A percentile compares a stretch with the other conserved stretches of the same genome.
Evolutionary conservation across 2,888 invertebrate species (phyloP).

Genomic region (Hypomecis atomaria): DNA sequence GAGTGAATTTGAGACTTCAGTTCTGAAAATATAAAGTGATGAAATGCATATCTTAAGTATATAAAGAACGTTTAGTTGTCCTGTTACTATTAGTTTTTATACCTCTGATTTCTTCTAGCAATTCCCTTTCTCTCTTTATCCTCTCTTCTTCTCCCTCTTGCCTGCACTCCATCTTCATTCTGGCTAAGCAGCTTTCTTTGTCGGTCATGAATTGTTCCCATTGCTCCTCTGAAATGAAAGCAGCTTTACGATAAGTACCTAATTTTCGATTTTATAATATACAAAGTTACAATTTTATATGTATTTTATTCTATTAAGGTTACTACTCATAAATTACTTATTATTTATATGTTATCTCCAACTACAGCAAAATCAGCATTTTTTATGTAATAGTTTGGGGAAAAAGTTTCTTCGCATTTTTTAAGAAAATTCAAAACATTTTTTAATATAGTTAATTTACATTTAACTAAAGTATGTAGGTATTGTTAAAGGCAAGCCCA

Average conservation of each 20-base stretch:
- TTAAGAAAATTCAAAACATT: too few species aligned
- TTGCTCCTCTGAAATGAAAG: constrained; percentile 81
- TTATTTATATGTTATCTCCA: too few species aligned
- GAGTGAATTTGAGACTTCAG: constrained; percentile 69
- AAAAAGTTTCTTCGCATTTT: too few species aligned
- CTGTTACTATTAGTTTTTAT: not conserved
- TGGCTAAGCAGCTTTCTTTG: constrained; percentile 85
- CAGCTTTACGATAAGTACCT: not conserved
- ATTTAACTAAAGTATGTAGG: too few species aligned
- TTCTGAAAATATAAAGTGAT: constrained; percentile 56
- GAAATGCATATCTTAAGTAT: constrained; percentile 1
- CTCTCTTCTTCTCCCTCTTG: constrained; percentile 81
- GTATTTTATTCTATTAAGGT: not conserved
- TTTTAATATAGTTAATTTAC: too few species aligned
- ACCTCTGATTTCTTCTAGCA: constrained; percentile 78
- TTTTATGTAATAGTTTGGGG: too few species aligned
- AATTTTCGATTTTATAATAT: too few species aligned
- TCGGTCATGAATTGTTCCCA: constrained; percentile 87
- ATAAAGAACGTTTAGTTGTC: not conserved
- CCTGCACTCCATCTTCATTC: constrained; percentile 86
- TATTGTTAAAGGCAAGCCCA: too few species aligned
- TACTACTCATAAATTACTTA: too few species aligned
- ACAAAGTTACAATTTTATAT: too few species aligned
- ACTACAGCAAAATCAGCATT: too few species aligned
- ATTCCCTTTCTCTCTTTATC: constrained; percentile 75